A percentile compares a stretch with the other conserved stretches of the same genome.
These are phyloP conservation scores for Tridacna crocea DNA, from an alignment of 2,888 invertebrate species.

Conservation along the genomic window DNA sequence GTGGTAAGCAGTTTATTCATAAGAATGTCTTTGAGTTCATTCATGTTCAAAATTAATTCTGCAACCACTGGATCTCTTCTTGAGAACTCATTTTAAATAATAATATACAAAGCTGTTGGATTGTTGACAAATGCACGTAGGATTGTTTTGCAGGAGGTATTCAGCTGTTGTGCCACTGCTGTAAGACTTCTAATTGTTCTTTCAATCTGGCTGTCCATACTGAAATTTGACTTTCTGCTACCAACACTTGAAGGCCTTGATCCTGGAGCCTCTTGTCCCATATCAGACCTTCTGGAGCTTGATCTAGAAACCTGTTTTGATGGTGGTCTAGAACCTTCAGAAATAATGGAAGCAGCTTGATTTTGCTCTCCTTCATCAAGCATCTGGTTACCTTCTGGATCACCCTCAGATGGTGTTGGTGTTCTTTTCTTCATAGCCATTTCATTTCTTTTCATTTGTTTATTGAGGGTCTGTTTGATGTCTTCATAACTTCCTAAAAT, in stretches of 20 bases:
- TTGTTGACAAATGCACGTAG: constrained; percentile 78
- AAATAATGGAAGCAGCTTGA: constrained; percentile 22
- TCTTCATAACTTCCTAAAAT: constrained; percentile 79
- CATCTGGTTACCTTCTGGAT: constrained; percentile 51
- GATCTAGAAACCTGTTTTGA: constrained; percentile 21
- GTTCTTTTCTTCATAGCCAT: constrained; percentile 35
- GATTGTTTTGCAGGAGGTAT: constrained; percentile 80
- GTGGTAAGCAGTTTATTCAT: constrained; percentile 82
- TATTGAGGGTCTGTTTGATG: constrained; percentile 72
- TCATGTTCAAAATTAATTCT: constrained; percentile 71
- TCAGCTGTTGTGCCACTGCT: constrained; percentile 80
- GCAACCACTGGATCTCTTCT: constrained; percentile 57
- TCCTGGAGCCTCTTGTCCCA: constrained; percentile 21
- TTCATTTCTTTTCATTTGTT: constrained; percentile 62
- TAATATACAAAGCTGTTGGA: constrained; percentile 76
- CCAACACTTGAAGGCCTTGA: constrained; percentile 51
- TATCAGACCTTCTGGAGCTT: constrained; percentile 9
- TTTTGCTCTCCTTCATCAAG: constrained; percentile 45
- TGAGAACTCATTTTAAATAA: constrained; percentile 67
- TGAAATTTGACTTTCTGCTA: constrained; percentile 58
- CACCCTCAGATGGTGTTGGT: constrained; percentile 34
- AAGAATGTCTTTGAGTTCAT: constrained; percentile 81
- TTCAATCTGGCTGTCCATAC: constrained; percentile 74
- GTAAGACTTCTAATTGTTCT: constrained; percentile 76
- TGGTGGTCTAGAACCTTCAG: constrained; percentile 18